Evolutionary conservation across 2,797 vertebrate genomes (phyloP), one percentile per base, ranked within the genome.

Genomic region (Miichthys miiuy): DNA sequence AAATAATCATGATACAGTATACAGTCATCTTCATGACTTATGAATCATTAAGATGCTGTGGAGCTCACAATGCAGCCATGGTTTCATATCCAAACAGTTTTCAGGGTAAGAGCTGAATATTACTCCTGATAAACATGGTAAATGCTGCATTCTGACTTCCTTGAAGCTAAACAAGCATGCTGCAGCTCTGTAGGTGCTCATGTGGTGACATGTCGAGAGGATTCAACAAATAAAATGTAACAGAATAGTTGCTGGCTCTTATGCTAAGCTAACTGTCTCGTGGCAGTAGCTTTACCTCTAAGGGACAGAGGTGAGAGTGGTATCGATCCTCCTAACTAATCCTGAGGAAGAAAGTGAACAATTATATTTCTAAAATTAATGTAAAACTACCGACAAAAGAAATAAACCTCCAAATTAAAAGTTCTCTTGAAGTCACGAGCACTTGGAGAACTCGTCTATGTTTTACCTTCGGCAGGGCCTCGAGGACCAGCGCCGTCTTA

Each of bases 401-500:
- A 38, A 38, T 9, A 38, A 38, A 38, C 34, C 11, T 27, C 3
- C n/a, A 30, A 16, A 46, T 27, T 38, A 11, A n/a, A 30, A 5
- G 11, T 9, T 11, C 11, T 51, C 63, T 21, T 61, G 23, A 42
- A 61, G 51, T 4, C 16, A 42, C 11, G 3, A 42, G 41, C 41
- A 13, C 41, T 42, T 14, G 3, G 10, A 44, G 42, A 44, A 46
- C 16, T 7, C 4, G 0, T 69, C 3, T n/a, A 0, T 64, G 48
- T 3, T 52, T 79, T 81, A 99, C 98, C 97, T 96, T 96, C 0
- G 98, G 98, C 77, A 99, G 93, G 0, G 97, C 96, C 51, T 99
- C 97, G 48, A 99, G 93, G 83, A 99, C 97, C 62, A 99, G 90
- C 0, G 97, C 96, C 12, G 96, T 96, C 93, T 97, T 96, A 44